Evolutionary conservation across 2,888 invertebrate species (phyloP).

Genomic region (Dichetophora obliterata): DNA sequence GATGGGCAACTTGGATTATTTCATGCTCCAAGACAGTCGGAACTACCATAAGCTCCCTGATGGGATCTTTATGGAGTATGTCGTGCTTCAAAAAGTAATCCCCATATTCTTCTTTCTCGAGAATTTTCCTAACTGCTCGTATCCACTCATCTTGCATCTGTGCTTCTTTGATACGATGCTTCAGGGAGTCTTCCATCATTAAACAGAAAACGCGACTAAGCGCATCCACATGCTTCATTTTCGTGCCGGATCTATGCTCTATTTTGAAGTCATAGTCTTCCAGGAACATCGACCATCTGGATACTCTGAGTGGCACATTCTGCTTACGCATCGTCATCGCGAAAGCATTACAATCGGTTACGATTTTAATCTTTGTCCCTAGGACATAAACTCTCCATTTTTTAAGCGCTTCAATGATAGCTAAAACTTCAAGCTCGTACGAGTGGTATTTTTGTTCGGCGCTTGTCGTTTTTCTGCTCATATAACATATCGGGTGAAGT

Average conservation of each 20-base stretch:
- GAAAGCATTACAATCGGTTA: conserved; percentile 45
- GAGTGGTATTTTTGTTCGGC: conserved; percentile 50
- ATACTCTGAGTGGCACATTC: conserved; percentile 41
- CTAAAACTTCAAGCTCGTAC: conserved; percentile 53
- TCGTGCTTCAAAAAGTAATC: conserved; percentile 44
- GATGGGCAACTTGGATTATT: neutral
- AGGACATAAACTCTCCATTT: conserved; percentile 48
- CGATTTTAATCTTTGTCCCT: conserved; percentile 39
- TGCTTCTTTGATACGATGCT: conserved; percentile 34
- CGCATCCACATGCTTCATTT: conserved; percentile 47
- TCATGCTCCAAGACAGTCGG: neutral
- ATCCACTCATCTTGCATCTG: conserved; percentile 42
- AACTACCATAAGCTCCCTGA: conserved; percentile 46
- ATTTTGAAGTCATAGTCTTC: conserved; percentile 45
- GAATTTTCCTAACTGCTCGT: conserved; percentile 37
- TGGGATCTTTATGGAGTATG: conserved; percentile 43
- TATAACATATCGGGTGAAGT: conserved; percentile 52
- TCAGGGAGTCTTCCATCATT: conserved; percentile 35
- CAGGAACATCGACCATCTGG: conserved; percentile 44
- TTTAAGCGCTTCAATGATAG: conserved; percentile 50
- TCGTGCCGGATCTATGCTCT: conserved; percentile 43
- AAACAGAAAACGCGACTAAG: conserved; percentile 43
- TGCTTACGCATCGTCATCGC: conserved; percentile 37
- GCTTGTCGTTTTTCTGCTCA: conserved; percentile 50
- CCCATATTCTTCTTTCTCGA: conserved; percentile 36